Conservation (phyloP, 2,113 vertebrate species). For the Desmodus rotundus region DNA sequence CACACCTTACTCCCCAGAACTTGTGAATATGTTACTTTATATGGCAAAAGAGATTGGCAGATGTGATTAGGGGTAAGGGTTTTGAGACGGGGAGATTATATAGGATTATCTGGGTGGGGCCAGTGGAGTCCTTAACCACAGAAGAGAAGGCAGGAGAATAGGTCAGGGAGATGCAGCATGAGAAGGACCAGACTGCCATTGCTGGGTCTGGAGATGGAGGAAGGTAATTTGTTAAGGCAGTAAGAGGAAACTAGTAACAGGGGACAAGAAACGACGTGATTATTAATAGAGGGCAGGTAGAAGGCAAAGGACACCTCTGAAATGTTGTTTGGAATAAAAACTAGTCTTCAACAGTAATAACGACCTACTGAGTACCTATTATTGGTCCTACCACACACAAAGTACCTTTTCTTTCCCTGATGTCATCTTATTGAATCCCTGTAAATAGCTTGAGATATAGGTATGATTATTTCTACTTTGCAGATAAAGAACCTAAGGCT, state of each 20-base stretch:
- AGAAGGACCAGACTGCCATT: neutral
- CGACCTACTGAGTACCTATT: neutral
- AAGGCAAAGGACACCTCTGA: neutral
- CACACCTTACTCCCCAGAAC: neutral
- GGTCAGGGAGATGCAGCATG: neutral
- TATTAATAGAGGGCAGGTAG: neutral
- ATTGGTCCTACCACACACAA: neutral
- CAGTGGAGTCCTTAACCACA: neutral
- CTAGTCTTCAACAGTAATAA: neutral
- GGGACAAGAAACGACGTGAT: neutral
- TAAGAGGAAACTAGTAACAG: neutral
- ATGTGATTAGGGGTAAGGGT: neutral
- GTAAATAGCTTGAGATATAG: neutral
- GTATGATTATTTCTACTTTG: neutral
- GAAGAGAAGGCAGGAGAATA: neutral
- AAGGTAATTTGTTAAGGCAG: neutral
- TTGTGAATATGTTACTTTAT: neutral
- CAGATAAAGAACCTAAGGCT: neutral
- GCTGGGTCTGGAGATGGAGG: neutral
- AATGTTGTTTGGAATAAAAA: conserved; percentile 25
- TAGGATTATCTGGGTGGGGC: neutral
- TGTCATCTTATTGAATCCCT: neutral
- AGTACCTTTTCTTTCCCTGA: neutral
- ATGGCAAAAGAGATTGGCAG: neutral
- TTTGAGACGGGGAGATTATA: neutral